Conservation (phyloP, 2,888 invertebrate species). For the Conus canariensis region DNA sequence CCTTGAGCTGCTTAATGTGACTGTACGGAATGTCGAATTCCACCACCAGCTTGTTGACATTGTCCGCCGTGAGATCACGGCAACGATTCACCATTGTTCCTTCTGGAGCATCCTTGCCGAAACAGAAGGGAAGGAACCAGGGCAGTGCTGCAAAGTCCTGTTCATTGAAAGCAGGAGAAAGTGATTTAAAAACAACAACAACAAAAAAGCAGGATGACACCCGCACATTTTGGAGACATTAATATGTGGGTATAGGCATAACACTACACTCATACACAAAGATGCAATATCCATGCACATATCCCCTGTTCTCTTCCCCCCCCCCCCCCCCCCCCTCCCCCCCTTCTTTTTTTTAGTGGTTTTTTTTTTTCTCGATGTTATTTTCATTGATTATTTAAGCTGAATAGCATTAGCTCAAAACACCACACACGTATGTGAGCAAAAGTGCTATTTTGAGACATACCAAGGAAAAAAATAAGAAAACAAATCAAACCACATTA, state of each 20-base stretch:
- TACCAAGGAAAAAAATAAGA: no score
- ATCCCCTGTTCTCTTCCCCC: no score
- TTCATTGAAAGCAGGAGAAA: conserved; percentile 31
- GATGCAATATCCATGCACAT: neutral
- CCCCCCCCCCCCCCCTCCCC: no score
- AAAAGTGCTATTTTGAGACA: no score
- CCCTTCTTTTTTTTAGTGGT: no score
- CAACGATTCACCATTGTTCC: conserved; percentile 67
- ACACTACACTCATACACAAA: neutral
- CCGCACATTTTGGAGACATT: neutral
- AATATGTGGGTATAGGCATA: neutral
- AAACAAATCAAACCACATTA: no score
- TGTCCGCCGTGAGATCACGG: conserved; percentile 67
- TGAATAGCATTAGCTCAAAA: no score
- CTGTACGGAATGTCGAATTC: conserved; percentile 74
- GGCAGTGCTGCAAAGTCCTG: conserved; percentile 75
- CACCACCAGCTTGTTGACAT: conserved; percentile 72
- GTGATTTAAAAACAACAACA: neutral
- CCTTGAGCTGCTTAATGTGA: conserved; percentile 65
- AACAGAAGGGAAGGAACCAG: conserved; percentile 78
- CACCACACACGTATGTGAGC: no score
- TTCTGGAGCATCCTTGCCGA: conserved; percentile 71
- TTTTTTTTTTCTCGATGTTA: no score
- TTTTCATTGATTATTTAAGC: no score
- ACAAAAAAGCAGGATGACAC: neutral